Evolutionary conservation across 53 echinoderm and acorn worm species (phyloP), one percentile per base, ranked within the genome.

Genomic region (Crossaster papposus): DNA sequence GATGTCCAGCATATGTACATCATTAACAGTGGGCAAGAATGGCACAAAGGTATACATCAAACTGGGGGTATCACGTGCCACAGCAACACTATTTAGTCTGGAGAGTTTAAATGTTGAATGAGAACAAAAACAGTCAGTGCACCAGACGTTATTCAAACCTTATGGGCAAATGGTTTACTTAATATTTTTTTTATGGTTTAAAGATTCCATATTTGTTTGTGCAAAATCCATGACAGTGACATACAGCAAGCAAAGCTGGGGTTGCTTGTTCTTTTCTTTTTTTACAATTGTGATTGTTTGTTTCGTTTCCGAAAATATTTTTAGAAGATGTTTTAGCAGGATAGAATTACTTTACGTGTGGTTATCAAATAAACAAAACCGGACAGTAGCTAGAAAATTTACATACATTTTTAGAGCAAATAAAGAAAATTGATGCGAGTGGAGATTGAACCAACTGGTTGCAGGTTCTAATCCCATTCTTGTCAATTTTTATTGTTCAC

Each of bases 311-410:
- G 38, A 38, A 38, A 38, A 7, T 38, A 38, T 38, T 64, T 64
- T 18, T 64, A 64, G 64, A 64, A 64, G n/a, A 64, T 64, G 64
- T 64, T 64, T 64, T n/a, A 64, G 64, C 64, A 64, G 20, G n/a
- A 22, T 22, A n/a, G 64, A 2, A 18, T 22, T 64, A 38, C 38
- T 38, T 4, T 38, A 38, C 38, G 7, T 38, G 38, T 38, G 7
- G 38, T 38, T 38, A 38, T 38, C 38, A 38, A 38, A 38, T 38
- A 38, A 38, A 38, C 38, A 38, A 38, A 38, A 38, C 38, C 38
- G 64, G 64, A 22, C n/a, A 64, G 64, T 64, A n/a, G 64, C 64
- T 22, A 64, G 64, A 64, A 64, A 64, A n/a, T n/a, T 18, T 64
- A n/a, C 20, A 64, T 22, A 64, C 2, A 22, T 64, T 64, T 64